Evolutionary conservation across 1,140 invertebrate species (phyloP).

Genomic region (Pseudomyrmex dendroicus): DNA sequence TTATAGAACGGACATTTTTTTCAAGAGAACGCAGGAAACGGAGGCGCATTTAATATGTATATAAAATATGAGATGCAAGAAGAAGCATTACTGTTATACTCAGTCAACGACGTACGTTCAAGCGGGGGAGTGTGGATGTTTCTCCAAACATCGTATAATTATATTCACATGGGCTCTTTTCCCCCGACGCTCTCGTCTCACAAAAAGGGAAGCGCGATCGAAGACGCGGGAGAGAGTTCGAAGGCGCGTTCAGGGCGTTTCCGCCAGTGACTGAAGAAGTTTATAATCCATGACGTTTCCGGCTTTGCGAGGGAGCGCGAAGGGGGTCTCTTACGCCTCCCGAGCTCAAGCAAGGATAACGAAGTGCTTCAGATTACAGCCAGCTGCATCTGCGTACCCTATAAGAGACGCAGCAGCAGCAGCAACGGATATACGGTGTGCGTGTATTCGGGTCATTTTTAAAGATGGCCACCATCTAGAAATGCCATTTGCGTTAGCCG

Average conservation of each 20-base stretch:
- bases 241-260: conserved; percentile 41
- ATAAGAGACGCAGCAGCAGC: not conserved
- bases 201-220: conserved; percentile 43
- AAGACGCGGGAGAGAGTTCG: conserved; percentile 36
- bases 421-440: not conserved
- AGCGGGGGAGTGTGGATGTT: conserved; percentile 63
- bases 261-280: conserved; percentile 68
- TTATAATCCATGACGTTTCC: conserved; percentile 82
- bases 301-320: conserved; percentile 58
- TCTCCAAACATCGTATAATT: conserved; percentile 68
- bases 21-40: not conserved
- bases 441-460: not conserved
- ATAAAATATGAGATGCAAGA: conserved; percentile 66
- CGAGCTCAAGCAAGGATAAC: conserved; percentile 18
- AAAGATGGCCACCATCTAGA: conserved; percentile 49
- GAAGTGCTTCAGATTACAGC: conserved; percentile 40
- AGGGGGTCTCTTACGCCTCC: conserved; percentile 14
- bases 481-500: conserved; percentile 57
- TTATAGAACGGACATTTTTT: conserved; percentile 9
- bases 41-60: conserved; percentile 50
- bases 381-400: conserved; percentile 48
- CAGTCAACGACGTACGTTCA: not conserved
- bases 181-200: not conserved
- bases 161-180: conserved; percentile 68
- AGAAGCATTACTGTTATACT: conserved; percentile 36